Evolutionary conservation across 2,888 invertebrate genomes (phyloP).

Genomic region (Neoscelio sp.): DNA sequence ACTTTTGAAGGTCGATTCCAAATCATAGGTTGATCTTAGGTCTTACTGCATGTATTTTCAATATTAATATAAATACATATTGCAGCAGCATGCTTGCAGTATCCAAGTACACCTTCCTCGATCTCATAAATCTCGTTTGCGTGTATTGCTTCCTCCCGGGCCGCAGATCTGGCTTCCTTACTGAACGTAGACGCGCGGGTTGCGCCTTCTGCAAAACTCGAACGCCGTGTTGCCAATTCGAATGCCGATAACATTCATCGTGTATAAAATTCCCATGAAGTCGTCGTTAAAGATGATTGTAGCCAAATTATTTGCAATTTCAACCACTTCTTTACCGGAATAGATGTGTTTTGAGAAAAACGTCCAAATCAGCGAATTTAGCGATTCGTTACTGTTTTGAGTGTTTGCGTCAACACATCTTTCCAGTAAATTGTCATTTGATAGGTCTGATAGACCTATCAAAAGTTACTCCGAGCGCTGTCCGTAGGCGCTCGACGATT

Average conservation of each 20-base stretch:
- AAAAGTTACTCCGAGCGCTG: no score
- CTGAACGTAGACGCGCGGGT: background rate
- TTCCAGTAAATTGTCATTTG: constrained; percentile 52
- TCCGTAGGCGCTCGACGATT: no score
- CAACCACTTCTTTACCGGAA: constrained; percentile 47
- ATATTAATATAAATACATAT: no score
- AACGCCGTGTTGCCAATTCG: constrained; percentile 1
- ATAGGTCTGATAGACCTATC: no score
- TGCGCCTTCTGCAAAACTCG: constrained; percentile 18
- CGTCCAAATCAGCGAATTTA: constrained; percentile 64
- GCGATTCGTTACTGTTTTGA: constrained; percentile 60
- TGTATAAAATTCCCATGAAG: constrained; percentile 10
- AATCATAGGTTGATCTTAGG: no score
- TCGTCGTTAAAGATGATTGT: constrained; percentile 64
- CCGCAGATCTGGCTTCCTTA: constrained; percentile 2
- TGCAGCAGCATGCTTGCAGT: background rate
- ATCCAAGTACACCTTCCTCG: background rate
- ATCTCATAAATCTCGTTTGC: constrained; percentile 4
- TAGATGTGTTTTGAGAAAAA: constrained; percentile 62
- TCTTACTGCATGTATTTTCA: no score
- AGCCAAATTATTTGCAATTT: constrained; percentile 61
- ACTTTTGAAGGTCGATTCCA: no score
- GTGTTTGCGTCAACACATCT: constrained; percentile 46
- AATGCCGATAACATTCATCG: constrained; percentile 3
- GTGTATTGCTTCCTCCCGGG: constrained; percentile 4